Evolutionary conservation across 2,888 invertebrate genomes (phyloP).

Genomic region (Sclerodermus sp.): DNA sequence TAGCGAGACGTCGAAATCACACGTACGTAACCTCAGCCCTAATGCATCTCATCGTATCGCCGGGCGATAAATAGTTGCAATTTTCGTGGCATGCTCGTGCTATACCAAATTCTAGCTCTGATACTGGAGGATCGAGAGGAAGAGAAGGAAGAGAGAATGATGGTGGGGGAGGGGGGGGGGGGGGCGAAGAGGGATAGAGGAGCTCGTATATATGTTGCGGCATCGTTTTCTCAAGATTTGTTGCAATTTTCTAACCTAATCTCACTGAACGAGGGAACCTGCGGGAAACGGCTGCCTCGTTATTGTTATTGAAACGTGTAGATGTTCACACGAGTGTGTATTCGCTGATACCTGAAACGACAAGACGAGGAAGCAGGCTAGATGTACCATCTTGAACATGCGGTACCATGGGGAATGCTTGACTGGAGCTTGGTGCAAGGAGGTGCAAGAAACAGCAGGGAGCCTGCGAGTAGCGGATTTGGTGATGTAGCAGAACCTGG

Average conservation of each 20-base stretch:
- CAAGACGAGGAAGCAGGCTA: slow-evolving; percentile 9
- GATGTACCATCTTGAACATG: slow-evolving; percentile 36
- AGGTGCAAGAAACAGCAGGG: slow-evolving; percentile 21
- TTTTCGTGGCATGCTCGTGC: no score
- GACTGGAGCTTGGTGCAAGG: slow-evolving; percentile 28
- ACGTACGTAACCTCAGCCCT: neutral
- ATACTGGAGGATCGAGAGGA: no score
- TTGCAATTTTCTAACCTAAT: slow-evolving; percentile 17
- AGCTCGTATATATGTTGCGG: slow-evolving; percentile 1
- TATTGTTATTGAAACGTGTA: slow-evolving; percentile 44
- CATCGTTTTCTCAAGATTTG: slow-evolving; percentile 10
- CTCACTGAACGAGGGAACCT: neutral
- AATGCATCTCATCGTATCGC: slow-evolving; percentile 4
- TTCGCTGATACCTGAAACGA: no score
- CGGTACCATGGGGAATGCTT: slow-evolving; percentile 34
- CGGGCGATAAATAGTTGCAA: slow-evolving; percentile 2
- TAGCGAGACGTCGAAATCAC: no score
- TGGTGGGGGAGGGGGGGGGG: no score
- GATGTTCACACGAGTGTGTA: slow-evolving; percentile 16
- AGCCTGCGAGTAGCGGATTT: slow-evolving; percentile 34
- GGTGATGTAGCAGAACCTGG: slow-evolving; percentile 35
- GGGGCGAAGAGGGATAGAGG: no score
- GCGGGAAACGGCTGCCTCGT: slow-evolving; percentile 19
- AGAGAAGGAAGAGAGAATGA: no score
- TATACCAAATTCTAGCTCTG: slow-evolving; percentile 4